Evolutionary conservation across 2,797 vertebrate species (phyloP), one percentile per base, ranked within the genome.

Genomic region (Melanotaenia nigrans): DNA sequence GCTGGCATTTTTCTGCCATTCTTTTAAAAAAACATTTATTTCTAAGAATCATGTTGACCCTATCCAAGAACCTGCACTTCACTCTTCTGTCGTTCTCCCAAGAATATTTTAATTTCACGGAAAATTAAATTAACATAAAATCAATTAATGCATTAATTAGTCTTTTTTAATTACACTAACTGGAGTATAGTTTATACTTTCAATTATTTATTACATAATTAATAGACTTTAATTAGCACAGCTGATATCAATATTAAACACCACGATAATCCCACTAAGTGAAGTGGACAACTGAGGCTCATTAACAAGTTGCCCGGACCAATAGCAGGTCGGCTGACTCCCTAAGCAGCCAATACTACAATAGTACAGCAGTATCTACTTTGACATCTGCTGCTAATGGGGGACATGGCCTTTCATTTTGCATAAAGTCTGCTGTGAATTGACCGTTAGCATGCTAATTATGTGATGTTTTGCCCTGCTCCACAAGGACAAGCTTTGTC

Each of bases 141-240:
- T 93, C 92, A 95, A 95, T 95, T 94, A 94, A 93, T 93, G 73
- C 88, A 94, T 92, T 93, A 94, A 94, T 95, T 94, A 93, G 91
- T 85, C 75, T 86, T 82, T 72, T 91, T 95, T 95, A 95, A 95
- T 95, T 91, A 95, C 90, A 89, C 77, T 82, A 90, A 92, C 90
- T 89, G 71, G 66, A 85, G 86, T 91, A 90, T 91, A 92, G 85
- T 88, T 94, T 92, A 90, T 92, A 60, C 80, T 88, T 89, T 79
- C 89, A 92, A 94, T 94, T 93, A 95, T 94, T 93, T 91, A 92
- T 94, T 92, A 88, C 74, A 82, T 94, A 93, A 95, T 94, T 94
- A 94, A 92, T 90, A 82, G 83, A 77, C 73, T 79, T 87, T 95
- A 93, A 95, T 94, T 94, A 93, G 92, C 77, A 72, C 70, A 71